Evolutionary conservation across 2,888 invertebrate species (phyloP).

Genomic region (Brachyopa scutellaris): DNA sequence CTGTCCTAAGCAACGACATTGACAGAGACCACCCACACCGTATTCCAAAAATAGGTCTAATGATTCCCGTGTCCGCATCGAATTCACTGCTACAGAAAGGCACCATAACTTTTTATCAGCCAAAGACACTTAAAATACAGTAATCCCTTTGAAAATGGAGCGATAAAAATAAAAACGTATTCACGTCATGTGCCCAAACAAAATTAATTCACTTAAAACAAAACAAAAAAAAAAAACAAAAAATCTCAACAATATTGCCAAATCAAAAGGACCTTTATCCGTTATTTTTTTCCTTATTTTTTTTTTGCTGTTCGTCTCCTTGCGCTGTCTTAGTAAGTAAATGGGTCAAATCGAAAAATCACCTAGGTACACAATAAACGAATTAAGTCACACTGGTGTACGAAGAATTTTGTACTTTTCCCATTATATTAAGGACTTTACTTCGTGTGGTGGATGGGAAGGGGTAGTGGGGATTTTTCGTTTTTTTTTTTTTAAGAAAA

Average conservation of each 20-base stretch:
- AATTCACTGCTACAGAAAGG: neutral
- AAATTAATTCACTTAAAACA: constrained; percentile 41
- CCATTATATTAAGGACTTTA: constrained; percentile 47
- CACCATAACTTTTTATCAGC: neutral
- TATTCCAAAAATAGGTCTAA: constrained; percentile 1
- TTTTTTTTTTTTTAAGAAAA: neutral
- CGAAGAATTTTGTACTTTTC: constrained; percentile 49
- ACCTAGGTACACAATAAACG: constrained; percentile 67
- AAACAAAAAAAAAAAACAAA: constrained; percentile 9
- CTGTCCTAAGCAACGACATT: no score
- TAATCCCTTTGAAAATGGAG: constrained; percentile 20
- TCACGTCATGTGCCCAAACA: constrained; percentile 39
- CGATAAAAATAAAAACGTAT: constrained; percentile 8
- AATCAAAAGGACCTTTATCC: constrained; percentile 27
- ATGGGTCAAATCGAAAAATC: constrained; percentile 65
- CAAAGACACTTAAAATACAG: constrained; percentile 10
- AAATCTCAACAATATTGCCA: constrained; percentile 20
- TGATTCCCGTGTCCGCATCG: neutral
- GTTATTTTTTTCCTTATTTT: no score
- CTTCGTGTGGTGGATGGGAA: neutral
- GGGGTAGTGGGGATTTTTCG: no score
- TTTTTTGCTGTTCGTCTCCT: neutral
- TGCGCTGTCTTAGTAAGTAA: constrained; percentile 43
- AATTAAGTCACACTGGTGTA: constrained; percentile 61
- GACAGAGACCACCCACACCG: no score